These are phyloP conservation scores for Hemithea aestivaria DNA, from an alignment of 2,888 invertebrate species.

Conservation along the genomic window DNA sequence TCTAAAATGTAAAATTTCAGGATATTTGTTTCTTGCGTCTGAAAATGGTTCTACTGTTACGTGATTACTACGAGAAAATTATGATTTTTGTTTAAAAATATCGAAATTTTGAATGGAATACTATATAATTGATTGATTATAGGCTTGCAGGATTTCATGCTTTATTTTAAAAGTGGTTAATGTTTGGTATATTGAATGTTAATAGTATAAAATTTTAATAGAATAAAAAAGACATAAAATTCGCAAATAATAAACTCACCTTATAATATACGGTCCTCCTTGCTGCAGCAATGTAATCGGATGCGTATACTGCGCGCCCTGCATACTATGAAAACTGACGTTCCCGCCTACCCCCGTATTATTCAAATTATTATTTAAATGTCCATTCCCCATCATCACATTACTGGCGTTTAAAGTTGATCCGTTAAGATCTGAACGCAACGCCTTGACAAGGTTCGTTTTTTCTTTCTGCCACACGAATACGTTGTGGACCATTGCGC, in stretches of 20 bases:
- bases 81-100: no score
- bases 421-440: constrained; percentile 54
- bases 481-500: constrained; percentile 96
- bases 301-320: constrained; percentile 59
- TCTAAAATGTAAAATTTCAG: no score
- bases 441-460: constrained; percentile 87
- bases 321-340: constrained; percentile 65
- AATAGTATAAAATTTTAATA: no score
- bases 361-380: constrained; percentile 66
- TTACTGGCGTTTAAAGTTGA: constrained; percentile 55
- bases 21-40: no score
- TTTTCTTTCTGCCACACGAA: constrained; percentile 96
- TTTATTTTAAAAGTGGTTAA: no score
- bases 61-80: no score
- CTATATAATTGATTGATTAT: no score
- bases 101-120: no score
- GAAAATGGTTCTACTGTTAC: no score
- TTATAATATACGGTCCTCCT: constrained; percentile 79
- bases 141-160: no score
- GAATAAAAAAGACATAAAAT: no score
- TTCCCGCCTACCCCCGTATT: constrained; percentile 59
- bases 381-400: constrained; percentile 62
- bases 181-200: no score
- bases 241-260: constrained; percentile 42
- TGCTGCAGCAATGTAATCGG: constrained; percentile 71